phyloP scores from a whole-genome alignment of 2,888 invertebrate species.

The Drosophila neonasuta region DNA sequence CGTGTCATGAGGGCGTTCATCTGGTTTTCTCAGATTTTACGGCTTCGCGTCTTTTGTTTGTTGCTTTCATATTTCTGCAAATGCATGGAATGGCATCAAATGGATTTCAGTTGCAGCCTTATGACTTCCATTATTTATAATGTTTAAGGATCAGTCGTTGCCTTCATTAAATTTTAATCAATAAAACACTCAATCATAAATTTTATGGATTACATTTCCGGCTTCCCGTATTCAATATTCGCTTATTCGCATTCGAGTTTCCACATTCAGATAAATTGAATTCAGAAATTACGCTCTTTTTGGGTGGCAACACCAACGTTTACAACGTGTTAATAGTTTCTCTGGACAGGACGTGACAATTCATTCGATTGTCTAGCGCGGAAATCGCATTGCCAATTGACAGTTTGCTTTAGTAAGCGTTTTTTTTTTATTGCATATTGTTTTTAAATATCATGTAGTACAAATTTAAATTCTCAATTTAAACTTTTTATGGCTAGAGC shows the following conservation, averaged over 20 bases:
- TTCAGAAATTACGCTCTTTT: conserved; percentile 28
- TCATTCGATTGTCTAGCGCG: conserved; percentile 24
- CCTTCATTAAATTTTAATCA: conserved; percentile 49
- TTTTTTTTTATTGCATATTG: conserved; percentile 7
- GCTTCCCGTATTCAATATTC: conserved; percentile 23
- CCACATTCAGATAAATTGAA: conserved; percentile 22
- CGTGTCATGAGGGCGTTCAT: conserved; percentile 51
- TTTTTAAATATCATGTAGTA: not conserved
- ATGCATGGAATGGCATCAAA: conserved; percentile 17
- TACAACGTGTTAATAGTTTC: conserved; percentile 11
- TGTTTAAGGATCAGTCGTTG: conserved; percentile 19
- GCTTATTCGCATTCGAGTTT: conserved; percentile 29
- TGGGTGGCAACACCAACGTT: conserved; percentile 14
- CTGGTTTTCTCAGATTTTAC: conserved; percentile 50
- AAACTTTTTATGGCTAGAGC: not conserved
- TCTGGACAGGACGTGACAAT: conserved; percentile 34
- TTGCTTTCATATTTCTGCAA: conserved; percentile 18
- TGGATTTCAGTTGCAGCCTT: conserved; percentile 22
- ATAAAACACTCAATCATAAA: conserved; percentile 35
- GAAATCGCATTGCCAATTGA: conserved; percentile 11
- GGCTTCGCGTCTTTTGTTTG: conserved; percentile 28
- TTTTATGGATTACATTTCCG: conserved; percentile 19
- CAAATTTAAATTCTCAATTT: not conserved
- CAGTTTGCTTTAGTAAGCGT: not conserved
- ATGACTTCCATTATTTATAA: conserved; percentile 21